phyloP scores from a whole-genome alignment of 2,113 vertebrate species.

The Taxidea taxus region DNA sequence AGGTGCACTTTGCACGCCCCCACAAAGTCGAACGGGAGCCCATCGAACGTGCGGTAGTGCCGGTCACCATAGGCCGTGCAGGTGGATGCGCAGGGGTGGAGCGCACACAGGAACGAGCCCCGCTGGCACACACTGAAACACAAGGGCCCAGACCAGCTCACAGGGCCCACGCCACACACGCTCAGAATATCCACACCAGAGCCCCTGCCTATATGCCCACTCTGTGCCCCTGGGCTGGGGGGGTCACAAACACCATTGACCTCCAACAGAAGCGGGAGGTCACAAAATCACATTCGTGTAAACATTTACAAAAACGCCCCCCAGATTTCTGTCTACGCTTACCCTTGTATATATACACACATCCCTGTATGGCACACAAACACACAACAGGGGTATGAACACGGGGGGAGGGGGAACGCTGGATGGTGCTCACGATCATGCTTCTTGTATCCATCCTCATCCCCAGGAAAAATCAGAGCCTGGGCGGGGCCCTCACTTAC shows the following conservation, averaged over 20 bases:
- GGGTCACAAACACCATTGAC: not conserved
- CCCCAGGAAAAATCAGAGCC: not conserved
- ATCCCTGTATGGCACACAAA: not conserved
- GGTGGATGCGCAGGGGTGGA: constrained; percentile 94
- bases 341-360: not conserved
- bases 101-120: constrained; percentile 92
- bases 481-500: constrained; percentile 79
- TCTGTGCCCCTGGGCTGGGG: no score
- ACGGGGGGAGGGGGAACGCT: not conserved
- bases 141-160: not conserved
- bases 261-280: not conserved
- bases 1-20: constrained; percentile 93
- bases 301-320: not conserved
- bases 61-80: constrained; percentile 94
- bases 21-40: constrained; percentile 93
- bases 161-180: fast-evolving
- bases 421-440: not conserved
- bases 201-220: not conserved
- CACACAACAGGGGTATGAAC: not conserved
- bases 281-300: not conserved
- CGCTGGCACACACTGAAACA: constrained; percentile 91
- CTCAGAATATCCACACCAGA: not conserved
- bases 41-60: constrained; percentile 96
- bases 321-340: not conserved
- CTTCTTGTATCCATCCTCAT: not conserved